Evolutionary conservation across 2,888 invertebrate species (phyloP).

Genomic region (Prosopocoilus inquinatus): DNA sequence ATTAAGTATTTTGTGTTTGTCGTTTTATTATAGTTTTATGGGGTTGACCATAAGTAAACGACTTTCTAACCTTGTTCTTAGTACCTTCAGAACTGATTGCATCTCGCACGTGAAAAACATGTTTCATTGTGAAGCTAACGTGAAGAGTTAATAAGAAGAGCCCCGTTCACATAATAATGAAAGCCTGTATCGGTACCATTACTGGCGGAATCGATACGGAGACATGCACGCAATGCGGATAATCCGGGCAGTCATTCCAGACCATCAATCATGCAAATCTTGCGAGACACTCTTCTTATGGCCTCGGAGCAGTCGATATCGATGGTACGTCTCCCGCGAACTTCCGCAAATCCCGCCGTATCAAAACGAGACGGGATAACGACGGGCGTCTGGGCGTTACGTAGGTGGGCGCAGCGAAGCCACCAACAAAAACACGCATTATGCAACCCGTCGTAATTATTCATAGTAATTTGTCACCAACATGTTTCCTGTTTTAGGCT

Average conservation of each 20-base stretch:
- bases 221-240: conserved; percentile 47
- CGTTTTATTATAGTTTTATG: no score
- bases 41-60: no score
- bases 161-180: conserved; percentile 35
- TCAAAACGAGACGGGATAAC: background rate
- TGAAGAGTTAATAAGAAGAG: conserved; percentile 23
- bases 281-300: conserved; percentile 34
- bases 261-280: conserved; percentile 47
- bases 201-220: conserved; percentile 36
- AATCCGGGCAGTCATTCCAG: conserved; percentile 43
- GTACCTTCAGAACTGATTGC: no score
- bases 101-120: no score
- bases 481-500: conserved; percentile 36
- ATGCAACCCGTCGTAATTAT: conserved; percentile 32
- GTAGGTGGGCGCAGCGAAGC: conserved; percentile 1
- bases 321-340: conserved; percentile 3
- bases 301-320: conserved; percentile 13
- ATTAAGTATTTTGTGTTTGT: no score
- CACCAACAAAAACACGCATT: conserved; percentile 9
- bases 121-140: background rate
- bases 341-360: background rate
- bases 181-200: conserved; percentile 34
- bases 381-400: background rate
- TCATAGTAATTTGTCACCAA: conserved; percentile 35
- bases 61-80: no score